Conservation (phyloP, 2,113 vertebrate genomes). For the Todiramphus chloris region DNA sequence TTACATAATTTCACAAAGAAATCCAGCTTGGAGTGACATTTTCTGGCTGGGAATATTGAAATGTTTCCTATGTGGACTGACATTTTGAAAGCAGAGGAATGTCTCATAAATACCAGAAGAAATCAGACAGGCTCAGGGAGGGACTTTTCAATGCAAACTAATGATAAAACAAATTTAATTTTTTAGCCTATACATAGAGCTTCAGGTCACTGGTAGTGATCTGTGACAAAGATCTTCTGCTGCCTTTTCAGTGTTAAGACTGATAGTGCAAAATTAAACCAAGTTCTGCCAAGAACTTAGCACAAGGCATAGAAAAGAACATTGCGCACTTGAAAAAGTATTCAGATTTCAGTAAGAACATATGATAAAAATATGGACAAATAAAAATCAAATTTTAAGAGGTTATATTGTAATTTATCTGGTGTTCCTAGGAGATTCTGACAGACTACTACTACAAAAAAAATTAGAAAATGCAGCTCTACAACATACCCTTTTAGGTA, state of each 20-base stretch:
- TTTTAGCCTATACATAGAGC: background rate
- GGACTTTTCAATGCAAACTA: background rate
- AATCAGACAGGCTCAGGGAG: background rate
- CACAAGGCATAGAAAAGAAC: background rate
- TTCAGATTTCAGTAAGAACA: background rate
- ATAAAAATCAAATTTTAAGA: background rate
- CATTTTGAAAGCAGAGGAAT: slow-evolving; percentile 17
- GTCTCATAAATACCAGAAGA: background rate
- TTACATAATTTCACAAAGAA: slow-evolving; percentile 37
- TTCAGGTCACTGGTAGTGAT: background rate
- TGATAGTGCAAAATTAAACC: background rate
- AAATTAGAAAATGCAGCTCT: background rate
- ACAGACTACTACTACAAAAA: background rate
- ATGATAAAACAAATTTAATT: background rate
- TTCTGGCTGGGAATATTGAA: slow-evolving; percentile 20
- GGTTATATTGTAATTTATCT: background rate
- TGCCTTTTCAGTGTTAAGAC: background rate
- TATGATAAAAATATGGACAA: background rate
- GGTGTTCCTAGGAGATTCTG: background rate
- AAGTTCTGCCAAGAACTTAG: background rate
- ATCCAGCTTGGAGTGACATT: background rate
- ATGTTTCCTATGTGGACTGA: background rate
- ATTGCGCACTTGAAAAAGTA: background rate
- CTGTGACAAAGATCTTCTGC: background rate
- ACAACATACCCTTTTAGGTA: background rate